Base-by-base conservation (phyloP, 2,888 invertebrate genomes). In the Rhingia campestris region DNA sequence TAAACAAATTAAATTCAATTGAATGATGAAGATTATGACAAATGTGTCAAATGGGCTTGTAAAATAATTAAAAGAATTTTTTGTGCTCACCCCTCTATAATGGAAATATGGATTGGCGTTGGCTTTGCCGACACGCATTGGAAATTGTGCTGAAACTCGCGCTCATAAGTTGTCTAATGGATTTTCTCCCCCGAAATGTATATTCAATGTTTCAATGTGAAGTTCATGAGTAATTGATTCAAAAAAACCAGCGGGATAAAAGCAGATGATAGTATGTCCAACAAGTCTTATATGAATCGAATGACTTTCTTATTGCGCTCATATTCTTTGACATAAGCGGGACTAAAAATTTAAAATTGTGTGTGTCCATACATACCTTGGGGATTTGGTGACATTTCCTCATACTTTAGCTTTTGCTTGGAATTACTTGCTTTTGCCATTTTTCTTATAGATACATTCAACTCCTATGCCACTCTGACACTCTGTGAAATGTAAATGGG, bases 1-100 rank as follows among this genome's bases (percentile, higher is more conserved):
- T 70, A 76, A 59, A 76, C 76, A 76, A 76, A 76, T 81, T 81
- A 70, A 66, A 59, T 70, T 70, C 76, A 76, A 81, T 81, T 75
- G 81, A 53, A 61, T 58, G 32, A 56, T 70, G 51, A 81, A 73
- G 73, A 66, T 76, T 61, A 81, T 76, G 66, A 76, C 41, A 70
- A 76, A 81, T 76, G 70, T 81, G 70, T 66, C 70, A 53, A 64
- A 54, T 41, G 47, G 75, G 45, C n/a, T 51, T 53, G 14, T 81
- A 54, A 70, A 75, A 43, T 70, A 66, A 81, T 75, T 75, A 49
- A 70, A 79, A 6, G 9, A 12, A 5, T 63, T 12, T 49, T 22
- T 9, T 3, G 30, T 6, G 6, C 53, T n/a, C 33, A 12, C 9
- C 51, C 30, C n/a, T 7, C 22, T 22, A 22, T 22, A 22, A 22